Evolutionary conservation across 2,113 vertebrate genomes (phyloP).

Genomic region (Lipotes vexillifer): DNA sequence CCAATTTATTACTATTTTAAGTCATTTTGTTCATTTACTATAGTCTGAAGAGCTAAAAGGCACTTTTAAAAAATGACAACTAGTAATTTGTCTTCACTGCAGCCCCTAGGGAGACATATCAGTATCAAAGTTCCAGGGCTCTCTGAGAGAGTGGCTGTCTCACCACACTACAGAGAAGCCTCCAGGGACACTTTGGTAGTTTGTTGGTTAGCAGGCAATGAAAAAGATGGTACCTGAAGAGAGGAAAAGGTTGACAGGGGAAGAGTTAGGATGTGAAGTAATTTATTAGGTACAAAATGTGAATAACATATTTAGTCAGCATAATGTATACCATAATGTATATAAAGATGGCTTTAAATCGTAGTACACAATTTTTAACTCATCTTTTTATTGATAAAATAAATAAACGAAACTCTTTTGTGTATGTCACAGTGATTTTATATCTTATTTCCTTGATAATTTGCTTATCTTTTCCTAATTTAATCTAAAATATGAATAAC

Average conservation of each 20-base stretch:
- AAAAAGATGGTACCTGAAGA: not conserved
- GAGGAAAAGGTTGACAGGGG: not conserved
- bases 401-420: not conserved
- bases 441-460: not conserved
- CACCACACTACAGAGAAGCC: not conserved
- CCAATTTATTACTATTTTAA: conserved; percentile 51
- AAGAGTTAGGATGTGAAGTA: not conserved
- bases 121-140: not conserved
- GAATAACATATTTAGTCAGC: not conserved
- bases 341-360: not conserved
- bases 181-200: not conserved
- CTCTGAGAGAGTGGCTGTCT: not conserved
- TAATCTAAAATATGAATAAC: not conserved
- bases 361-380: not conserved
- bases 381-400: not conserved
- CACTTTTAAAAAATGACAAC: conserved; percentile 51
- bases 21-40: conserved; percentile 58
- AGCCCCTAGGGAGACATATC: not conserved
- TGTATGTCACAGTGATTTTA: not conserved
- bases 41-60: conserved; percentile 43
- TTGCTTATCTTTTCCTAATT: not conserved
- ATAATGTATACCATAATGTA: not conserved
- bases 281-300: not conserved
- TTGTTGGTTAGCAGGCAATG: not conserved
- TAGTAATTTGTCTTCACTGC: conserved; percentile 42